Evolutionary conservation across 2,113 vertebrate species (phyloP).

Genomic region (Nothobranchius furzeri): DNA sequence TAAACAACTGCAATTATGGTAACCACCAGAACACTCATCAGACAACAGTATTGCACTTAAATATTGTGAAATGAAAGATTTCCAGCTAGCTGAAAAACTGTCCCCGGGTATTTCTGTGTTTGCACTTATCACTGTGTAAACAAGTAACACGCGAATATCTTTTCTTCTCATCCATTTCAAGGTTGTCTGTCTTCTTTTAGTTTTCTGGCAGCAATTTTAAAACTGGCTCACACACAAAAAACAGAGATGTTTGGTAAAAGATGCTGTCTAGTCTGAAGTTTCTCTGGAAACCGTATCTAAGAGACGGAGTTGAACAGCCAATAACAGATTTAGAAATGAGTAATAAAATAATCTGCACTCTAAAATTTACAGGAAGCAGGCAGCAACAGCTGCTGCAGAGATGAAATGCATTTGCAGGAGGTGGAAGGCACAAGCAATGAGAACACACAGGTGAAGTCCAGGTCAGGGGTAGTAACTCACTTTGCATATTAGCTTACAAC

Average conservation of each 20-base stretch:
- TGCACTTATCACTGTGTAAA: slow-evolving; percentile 10
- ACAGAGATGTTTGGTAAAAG: slow-evolving; percentile 2
- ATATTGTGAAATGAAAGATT: neutral
- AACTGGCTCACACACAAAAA: neutral
- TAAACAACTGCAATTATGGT: slow-evolving; percentile 52
- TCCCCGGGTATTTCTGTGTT: neutral
- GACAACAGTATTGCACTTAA: neutral
- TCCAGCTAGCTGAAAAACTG: too few relatives aligned
- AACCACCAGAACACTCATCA: slow-evolving; percentile 29
- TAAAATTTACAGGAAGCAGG: slow-evolving; percentile 10
- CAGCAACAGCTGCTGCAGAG: neutral
- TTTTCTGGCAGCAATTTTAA: slow-evolving; percentile 15
- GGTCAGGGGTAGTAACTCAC: slow-evolving; percentile 22
- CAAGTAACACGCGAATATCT: slow-evolving; percentile 12
- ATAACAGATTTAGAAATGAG: slow-evolving; percentile 4
- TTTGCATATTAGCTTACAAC: slow-evolving; percentile 44
- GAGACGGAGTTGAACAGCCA: neutral
- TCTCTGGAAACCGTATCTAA: slow-evolving; percentile 18
- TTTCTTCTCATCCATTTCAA: slow-evolving; percentile 16
- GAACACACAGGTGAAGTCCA: slow-evolving; percentile 21
- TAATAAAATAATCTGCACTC: slow-evolving; percentile 5
- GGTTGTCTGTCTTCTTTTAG: slow-evolving; percentile 15
- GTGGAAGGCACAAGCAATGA: neutral
- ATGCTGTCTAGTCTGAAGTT: slow-evolving; percentile 14
- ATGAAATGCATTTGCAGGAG: neutral